Conservation (phyloP, 2,113 vertebrate genomes). For the Boulengeromyrus knoepffleri region DNA sequence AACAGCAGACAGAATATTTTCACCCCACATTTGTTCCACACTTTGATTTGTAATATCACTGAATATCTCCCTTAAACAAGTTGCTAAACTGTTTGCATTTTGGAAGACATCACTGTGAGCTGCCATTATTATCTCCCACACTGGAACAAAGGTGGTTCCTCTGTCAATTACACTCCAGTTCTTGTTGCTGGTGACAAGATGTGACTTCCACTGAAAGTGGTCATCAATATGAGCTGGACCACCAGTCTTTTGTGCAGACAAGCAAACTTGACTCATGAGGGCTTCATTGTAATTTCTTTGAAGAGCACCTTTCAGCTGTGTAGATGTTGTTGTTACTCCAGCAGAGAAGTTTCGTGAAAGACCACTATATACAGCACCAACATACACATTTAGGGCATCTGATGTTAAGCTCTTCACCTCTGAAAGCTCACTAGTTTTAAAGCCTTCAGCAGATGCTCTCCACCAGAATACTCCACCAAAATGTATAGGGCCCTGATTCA, state of each 20-base stretch:
- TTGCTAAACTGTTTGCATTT: background rate
- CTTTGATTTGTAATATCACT: background rate
- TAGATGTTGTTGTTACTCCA: rapidly evolving
- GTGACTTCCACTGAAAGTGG: slow-evolving; percentile 43
- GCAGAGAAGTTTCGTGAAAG: background rate
- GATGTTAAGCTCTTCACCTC: slow-evolving; percentile 16
- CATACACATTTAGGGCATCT: slow-evolving; percentile 17
- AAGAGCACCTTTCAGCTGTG: background rate
- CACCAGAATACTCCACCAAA: slow-evolving; percentile 24
- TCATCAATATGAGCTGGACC: slow-evolving; percentile 37
- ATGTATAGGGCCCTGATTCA: background rate
- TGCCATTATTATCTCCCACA: slow-evolving; percentile 49
- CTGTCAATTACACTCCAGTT: slow-evolving; percentile 53
- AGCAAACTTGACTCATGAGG: slow-evolving; percentile 14
- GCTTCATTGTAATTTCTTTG: background rate
- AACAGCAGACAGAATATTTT: slow-evolving; percentile 24
- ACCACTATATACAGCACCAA: slow-evolving; percentile 13
- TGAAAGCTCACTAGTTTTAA: slow-evolving; percentile 8
- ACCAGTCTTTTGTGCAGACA: slow-evolving; percentile 37
- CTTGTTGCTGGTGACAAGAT: slow-evolving; percentile 39
- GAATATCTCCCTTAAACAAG: slow-evolving; percentile 29
- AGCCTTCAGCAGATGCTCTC: slow-evolving; percentile 18
- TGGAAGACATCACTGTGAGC: slow-evolving; percentile 45
- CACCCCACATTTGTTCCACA: background rate
- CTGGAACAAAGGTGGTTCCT: slow-evolving; percentile 41